Evolutionary conservation across 2,888 invertebrate species (phyloP).

Genomic region (Trilocha varians): DNA sequence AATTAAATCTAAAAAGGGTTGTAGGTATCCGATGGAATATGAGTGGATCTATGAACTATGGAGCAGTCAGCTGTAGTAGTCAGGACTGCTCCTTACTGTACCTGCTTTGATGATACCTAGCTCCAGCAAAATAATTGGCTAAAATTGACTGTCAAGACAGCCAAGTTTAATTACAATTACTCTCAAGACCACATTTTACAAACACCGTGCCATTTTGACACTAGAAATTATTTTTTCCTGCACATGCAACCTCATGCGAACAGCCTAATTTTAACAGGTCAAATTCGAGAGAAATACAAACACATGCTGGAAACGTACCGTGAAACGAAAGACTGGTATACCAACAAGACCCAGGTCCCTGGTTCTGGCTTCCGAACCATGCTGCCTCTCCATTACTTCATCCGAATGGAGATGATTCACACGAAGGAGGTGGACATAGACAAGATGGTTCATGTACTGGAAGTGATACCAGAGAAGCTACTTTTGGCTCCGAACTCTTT

Average conservation of each 20-base stretch:
- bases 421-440: slow-evolving; percentile 23
- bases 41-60: too few species aligned
- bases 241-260: background rate
- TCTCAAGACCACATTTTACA: too few species aligned
- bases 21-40: too few species aligned
- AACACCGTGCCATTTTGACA: too few species aligned
- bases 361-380: slow-evolving; percentile 2
- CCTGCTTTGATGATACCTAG: too few species aligned
- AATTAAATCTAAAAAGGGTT: too few species aligned
- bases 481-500: background rate
- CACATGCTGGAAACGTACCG: slow-evolving; percentile 25
- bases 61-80: too few species aligned
- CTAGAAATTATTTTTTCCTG: too few species aligned
- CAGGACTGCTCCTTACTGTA: too few species aligned
- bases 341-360: background rate
- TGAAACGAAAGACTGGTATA: slow-evolving; percentile 14
- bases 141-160: too few species aligned
- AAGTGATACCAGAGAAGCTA: slow-evolving; percentile 4
- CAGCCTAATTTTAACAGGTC: slow-evolving; percentile 14
- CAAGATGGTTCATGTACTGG: slow-evolving; percentile 16
- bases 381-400: slow-evolving; percentile 9
- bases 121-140: too few species aligned
- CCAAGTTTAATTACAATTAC: too few species aligned
- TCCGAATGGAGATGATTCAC: slow-evolving; percentile 19
- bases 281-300: slow-evolving; percentile 27